Conservation (phyloP, 1,140 invertebrate species). For the Lepeophtheirus salmonis region DNA sequence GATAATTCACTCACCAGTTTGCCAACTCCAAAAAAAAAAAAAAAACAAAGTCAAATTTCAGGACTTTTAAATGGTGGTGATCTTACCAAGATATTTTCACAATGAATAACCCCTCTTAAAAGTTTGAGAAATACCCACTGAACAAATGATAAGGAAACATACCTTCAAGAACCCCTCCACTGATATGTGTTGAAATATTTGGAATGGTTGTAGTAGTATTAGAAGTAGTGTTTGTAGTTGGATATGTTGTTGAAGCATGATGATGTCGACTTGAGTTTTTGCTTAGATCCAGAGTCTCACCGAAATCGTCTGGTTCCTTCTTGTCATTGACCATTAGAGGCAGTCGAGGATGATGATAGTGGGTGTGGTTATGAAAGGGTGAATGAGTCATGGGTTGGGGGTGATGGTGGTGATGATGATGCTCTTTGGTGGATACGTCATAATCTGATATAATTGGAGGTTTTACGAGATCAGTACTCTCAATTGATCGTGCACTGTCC, state of each 20-base stretch:
- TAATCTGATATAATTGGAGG: not conserved
- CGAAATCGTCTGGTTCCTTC: not conserved
- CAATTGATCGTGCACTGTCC: not conserved
- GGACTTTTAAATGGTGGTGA: too few relatives aligned
- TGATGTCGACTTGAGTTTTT: not conserved
- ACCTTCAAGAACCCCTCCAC: not conserved
- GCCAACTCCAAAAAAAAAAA: too few relatives aligned
- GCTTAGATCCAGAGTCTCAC: not conserved
- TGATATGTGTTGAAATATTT: not conserved
- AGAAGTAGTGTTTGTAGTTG: not conserved
- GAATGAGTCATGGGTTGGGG: not conserved
- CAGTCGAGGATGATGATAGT: not conserved
- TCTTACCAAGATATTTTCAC: too few relatives aligned
- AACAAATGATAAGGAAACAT: not conserved
- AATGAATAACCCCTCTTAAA: too few relatives aligned
- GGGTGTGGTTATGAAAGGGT: not conserved
- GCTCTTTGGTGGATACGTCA: not conserved
- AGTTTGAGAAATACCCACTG: too few relatives aligned
- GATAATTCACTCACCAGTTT: too few relatives aligned
- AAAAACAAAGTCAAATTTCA: too few relatives aligned
- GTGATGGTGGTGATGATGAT: not conserved
- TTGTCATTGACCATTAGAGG: not conserved
- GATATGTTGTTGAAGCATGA: not conserved
- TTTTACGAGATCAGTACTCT: not conserved
- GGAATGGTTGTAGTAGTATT: not conserved